Percentiles rank a stretch among this genome's conserved stretches.
phyloP scores from a whole-genome alignment of 2,797 vertebrate species.

The Sebastes kiyomatsui region DNA sequence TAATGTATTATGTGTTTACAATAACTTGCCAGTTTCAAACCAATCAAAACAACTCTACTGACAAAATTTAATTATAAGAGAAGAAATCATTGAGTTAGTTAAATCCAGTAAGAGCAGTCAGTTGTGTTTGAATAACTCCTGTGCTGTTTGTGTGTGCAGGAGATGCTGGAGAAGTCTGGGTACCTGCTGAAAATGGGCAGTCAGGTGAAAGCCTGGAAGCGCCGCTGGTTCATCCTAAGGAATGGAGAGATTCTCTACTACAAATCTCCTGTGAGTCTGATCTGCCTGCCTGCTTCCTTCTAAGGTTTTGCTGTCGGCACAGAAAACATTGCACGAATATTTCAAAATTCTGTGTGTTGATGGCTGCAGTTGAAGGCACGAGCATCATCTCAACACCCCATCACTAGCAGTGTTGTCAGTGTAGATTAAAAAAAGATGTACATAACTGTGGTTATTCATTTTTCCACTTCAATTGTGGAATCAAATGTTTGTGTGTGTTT shows the following conservation, averaged over 20 bases:
- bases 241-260: slow-evolving; percentile 96
- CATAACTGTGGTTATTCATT: neutral
- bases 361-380: neutral
- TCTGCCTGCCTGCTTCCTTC: slow-evolving; percentile 33
- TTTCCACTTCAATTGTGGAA: too few species aligned
- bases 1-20: too few species aligned
- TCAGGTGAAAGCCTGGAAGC: slow-evolving; percentile 94
- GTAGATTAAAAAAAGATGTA: neutral
- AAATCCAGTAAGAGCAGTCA: neutral
- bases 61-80: neutral
- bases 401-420: neutral
- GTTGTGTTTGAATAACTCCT: neutral
- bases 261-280: slow-evolving; percentile 92
- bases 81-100: neutral
- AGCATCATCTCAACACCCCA: too few species aligned
- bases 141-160: slow-evolving; percentile 73
- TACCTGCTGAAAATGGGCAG: slow-evolving; percentile 97
- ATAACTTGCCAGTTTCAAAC: too few species aligned
- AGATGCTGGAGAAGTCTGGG: slow-evolving; percentile 92
- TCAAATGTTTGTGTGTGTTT: neutral
- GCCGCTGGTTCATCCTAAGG: slow-evolving; percentile 95
- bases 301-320: slow-evolving; percentile 29
- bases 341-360: slow-evolving; percentile 4
- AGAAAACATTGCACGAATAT: slow-evolving; percentile 42
- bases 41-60: neutral